Evolutionary conservation across 2,888 invertebrate species (phyloP).

Genomic region (Agrochola circellaris): DNA sequence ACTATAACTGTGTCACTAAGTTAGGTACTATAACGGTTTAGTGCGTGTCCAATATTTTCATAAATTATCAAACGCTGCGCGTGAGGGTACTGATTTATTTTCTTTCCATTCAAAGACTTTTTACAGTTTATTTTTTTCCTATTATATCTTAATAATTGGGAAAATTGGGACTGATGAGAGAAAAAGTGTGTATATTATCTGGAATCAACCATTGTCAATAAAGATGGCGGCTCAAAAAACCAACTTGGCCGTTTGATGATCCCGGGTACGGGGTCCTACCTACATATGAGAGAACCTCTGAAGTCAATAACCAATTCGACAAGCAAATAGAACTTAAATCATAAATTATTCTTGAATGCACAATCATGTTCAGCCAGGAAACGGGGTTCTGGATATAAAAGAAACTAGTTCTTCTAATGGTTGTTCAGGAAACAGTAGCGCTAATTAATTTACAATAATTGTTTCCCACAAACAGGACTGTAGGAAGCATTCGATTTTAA

Average conservation of each 20-base stretch:
- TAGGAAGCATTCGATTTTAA: conserved; percentile 36
- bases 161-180: too few species aligned
- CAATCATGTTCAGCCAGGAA: neutral
- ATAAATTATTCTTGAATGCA: neutral
- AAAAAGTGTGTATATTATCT: neutral
- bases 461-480: conserved; percentile 6
- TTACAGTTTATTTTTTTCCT: neutral
- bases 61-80: neutral
- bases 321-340: neutral
- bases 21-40: neutral
- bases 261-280: neutral
- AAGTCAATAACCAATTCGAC: neutral
- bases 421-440: conserved; percentile 7
- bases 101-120: neutral
- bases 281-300: neutral
- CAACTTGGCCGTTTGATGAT: neutral
- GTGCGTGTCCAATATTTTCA: neutral
- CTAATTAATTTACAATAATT: conserved; percentile 19
- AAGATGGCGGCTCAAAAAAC: neutral
- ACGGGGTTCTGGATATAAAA: neutral
- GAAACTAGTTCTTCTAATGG: neutral
- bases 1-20: neutral
- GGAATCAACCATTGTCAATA: neutral
- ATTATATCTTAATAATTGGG: neutral
- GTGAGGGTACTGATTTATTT: neutral